These are phyloP conservation scores for Anableps anableps DNA, from an alignment of 2,797 vertebrate genomes.

Conservation along the genomic window DNA sequence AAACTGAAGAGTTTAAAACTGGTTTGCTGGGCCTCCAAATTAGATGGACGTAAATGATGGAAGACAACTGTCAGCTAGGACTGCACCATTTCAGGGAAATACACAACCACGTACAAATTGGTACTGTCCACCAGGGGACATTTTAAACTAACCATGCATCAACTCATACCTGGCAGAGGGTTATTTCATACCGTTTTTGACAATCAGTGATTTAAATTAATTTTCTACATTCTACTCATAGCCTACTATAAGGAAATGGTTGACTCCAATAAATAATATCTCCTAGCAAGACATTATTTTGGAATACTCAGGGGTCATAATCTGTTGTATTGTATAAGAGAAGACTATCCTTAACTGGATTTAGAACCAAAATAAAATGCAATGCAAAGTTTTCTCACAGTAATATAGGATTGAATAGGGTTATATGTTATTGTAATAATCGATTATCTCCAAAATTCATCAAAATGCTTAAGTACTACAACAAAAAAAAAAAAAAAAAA, in stretches of 20 bases:
- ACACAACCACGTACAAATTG: neutral
- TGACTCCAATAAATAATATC: neutral
- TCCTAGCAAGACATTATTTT: neutral
- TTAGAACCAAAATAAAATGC: neutral
- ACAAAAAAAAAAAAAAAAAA: neutral
- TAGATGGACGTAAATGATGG: slow-evolving; percentile 27
- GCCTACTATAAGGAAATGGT: neutral
- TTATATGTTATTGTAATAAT: neutral
- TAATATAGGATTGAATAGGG: too few relatives aligned
- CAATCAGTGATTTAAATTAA: neutral
- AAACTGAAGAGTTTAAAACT: slow-evolving; percentile 8
- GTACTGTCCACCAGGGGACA: neutral
- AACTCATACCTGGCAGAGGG: too few relatives aligned
- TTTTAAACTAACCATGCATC: too few relatives aligned
- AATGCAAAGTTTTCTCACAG: neutral
- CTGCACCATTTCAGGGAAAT: neutral
- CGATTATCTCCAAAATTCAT: neutral
- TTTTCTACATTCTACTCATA: neutral
- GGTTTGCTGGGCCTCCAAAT: slow-evolving; percentile 49
- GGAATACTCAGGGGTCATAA: neutral
- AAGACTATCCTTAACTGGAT: neutral
- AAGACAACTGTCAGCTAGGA: slow-evolving; percentile 26
- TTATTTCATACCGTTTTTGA: too few relatives aligned
- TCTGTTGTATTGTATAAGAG: neutral
- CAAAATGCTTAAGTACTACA: neutral